phyloP scores from a whole-genome alignment of 2,888 invertebrate species.

The Drosophila sordidapex region DNA sequence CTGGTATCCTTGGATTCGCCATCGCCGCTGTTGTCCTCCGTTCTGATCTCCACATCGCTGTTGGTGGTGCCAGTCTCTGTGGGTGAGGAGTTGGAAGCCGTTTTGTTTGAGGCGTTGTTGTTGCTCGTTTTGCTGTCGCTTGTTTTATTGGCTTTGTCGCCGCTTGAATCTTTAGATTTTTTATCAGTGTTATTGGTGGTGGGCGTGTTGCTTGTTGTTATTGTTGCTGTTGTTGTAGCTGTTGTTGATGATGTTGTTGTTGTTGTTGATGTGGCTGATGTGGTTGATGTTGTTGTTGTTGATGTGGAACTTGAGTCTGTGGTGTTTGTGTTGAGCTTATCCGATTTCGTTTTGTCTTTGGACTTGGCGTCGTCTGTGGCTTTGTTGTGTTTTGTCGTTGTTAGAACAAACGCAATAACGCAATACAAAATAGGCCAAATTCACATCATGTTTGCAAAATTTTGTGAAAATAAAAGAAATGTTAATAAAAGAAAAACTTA shows the following conservation, averaged over 20 bases:
- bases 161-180: constrained; percentile 70
- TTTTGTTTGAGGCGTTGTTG: constrained; percentile 66
- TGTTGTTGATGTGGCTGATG: constrained; percentile 21
- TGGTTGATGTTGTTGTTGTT: constrained; percentile 58
- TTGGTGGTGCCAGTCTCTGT: constrained; percentile 70
- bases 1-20: constrained; percentile 60
- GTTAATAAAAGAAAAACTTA: constrained; percentile 31
- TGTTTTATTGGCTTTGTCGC: constrained; percentile 62
- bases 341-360: constrained; percentile 76
- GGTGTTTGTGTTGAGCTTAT: constrained; percentile 72
- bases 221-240: constrained; percentile 47
- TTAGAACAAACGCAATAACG: constrained; percentile 47
- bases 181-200: constrained; percentile 70
- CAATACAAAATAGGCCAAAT: constrained; percentile 42
- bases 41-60: constrained; percentile 77
- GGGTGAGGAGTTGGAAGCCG: constrained; percentile 71
- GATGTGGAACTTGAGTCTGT: constrained; percentile 73
- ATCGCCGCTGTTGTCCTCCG: constrained; percentile 77
- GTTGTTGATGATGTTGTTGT: constrained; percentile 47
- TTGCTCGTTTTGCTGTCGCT: constrained; percentile 71
- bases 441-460: constrained; percentile 33
- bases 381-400: constrained; percentile 33
- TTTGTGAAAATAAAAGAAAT: constrained; percentile 49
- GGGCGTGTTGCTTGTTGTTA: constrained; percentile 62
- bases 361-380: constrained; percentile 73